Conservation (phyloP, 2,113 vertebrate genomes). For the Prunella fulvescens region DNA sequence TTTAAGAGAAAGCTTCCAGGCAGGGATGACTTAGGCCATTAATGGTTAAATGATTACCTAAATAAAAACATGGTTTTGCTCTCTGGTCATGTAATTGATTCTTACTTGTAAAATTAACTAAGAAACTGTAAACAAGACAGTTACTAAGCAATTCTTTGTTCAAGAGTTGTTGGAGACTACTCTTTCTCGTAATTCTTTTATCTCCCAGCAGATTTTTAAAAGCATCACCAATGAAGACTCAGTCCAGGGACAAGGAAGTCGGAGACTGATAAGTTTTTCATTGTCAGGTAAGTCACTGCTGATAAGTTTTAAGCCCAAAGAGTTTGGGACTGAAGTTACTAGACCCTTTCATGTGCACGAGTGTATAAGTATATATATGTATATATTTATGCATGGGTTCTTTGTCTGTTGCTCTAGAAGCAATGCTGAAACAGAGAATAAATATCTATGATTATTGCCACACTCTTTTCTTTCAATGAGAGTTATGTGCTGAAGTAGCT, state of each 20-base stretch:
- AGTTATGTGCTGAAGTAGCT: not conserved
- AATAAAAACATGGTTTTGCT: slow-evolving; percentile 26
- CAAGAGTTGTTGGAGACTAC: not conserved
- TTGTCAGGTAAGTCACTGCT: slow-evolving; percentile 83
- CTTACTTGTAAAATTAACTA: not conserved
- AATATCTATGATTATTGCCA: not conserved
- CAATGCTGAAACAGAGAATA: not conserved
- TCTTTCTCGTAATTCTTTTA: slow-evolving; percentile 8
- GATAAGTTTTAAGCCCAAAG: not conserved
- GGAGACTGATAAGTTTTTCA: slow-evolving; percentile 93
- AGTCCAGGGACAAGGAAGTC: slow-evolving; percentile 81
- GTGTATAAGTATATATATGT: not conserved
- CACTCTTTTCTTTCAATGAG: not conserved
- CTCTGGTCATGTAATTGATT: slow-evolving; percentile 25
- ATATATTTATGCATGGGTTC: not conserved
- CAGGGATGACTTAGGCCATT: not conserved
- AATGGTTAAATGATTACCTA: not conserved
- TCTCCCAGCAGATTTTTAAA: slow-evolving; percentile 84
- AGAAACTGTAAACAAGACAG: not conserved
- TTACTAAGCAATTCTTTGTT: not conserved
- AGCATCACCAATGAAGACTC: slow-evolving; percentile 85
- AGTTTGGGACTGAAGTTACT: not conserved
- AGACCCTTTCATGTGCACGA: not conserved
- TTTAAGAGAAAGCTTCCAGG: not conserved
- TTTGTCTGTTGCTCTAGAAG: not conserved